A percentile compares a stretch with the other conserved stretches of the same genome.
Evolutionary conservation across 2,888 invertebrate species (phyloP).

Genomic region (Timema podura): DNA sequence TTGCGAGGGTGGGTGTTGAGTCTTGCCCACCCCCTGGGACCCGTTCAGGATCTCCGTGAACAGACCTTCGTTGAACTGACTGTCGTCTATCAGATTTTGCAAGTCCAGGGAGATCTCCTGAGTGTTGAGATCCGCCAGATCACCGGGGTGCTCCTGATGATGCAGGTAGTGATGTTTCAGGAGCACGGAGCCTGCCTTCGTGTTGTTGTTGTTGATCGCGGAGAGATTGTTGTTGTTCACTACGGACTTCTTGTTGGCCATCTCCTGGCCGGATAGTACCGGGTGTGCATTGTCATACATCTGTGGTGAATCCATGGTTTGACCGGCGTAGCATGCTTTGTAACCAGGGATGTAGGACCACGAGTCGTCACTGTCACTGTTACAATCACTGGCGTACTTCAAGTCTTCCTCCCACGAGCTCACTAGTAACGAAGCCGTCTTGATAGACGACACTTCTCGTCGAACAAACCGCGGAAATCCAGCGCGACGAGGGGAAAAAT

Average conservation of each 20-base stretch:
- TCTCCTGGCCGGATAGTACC: constrained; percentile 49
- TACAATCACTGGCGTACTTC: constrained; percentile 19
- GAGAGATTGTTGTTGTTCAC: constrained; percentile 36
- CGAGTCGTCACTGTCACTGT: constrained; percentile 5
- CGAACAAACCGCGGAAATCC: neutral
- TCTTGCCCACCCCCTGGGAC: constrained; percentile 33
- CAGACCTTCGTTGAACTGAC: constrained; percentile 80
- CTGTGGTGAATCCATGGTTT: constrained; percentile 74
- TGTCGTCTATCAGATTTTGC: constrained; percentile 87
- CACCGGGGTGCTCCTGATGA: constrained; percentile 65
- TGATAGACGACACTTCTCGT: constrained; percentile 16
- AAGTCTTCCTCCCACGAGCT: constrained; percentile 27
- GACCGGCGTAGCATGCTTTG: constrained; percentile 29
- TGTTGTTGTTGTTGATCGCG: constrained; percentile 29
- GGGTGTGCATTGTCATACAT: constrained; percentile 70
- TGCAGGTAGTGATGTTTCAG: constrained; percentile 68
- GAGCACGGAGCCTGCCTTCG: constrained; percentile 51
- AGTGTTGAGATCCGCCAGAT: constrained; percentile 83
- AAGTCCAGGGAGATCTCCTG: constrained; percentile 90
- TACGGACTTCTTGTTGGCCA: constrained; percentile 54
- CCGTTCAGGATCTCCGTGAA: constrained; percentile 75
- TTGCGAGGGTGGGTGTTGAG: constrained; percentile 35
- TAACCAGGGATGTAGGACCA: neutral
- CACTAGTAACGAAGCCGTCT: constrained; percentile 26
- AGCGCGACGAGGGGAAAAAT: no score